phyloP scores from a whole-genome alignment of 2,888 invertebrate species.

The Drosophila recens region DNA sequence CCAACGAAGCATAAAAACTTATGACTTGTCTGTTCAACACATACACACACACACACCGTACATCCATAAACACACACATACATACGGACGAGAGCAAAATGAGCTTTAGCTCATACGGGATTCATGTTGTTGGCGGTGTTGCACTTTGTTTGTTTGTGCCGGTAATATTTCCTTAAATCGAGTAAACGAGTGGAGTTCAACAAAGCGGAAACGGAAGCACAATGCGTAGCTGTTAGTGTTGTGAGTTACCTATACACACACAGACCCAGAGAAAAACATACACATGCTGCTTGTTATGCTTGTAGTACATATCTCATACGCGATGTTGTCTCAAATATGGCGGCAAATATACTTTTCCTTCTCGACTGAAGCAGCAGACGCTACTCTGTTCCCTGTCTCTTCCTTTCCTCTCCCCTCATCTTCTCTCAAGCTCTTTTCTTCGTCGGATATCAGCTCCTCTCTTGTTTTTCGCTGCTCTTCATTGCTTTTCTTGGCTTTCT shows the following conservation, averaged over 20 bases:
- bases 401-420: neutral
- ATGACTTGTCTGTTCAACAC: slow-evolving; percentile 78
- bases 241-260: slow-evolving; percentile 53
- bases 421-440: neutral
- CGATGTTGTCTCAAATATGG: slow-evolving; percentile 82
- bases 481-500: slow-evolving; percentile 48
- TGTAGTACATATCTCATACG: slow-evolving; percentile 53
- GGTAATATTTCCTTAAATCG: slow-evolving; percentile 82
- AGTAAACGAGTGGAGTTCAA: slow-evolving; percentile 82
- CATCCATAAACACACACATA: slow-evolving; percentile 19
- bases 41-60: slow-evolving; percentile 36
- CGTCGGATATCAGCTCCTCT: slow-evolving; percentile 10
- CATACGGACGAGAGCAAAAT: slow-evolving; percentile 26
- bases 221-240: slow-evolving; percentile 71
- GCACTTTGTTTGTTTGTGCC: slow-evolving; percentile 81
- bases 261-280: slow-evolving; percentile 22
- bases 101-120: slow-evolving; percentile 48
- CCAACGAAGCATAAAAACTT: slow-evolving; percentile 79
- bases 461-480: slow-evolving; percentile 19
- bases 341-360: slow-evolving; percentile 75
- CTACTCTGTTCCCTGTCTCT: slow-evolving; percentile 12
- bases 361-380: slow-evolving; percentile 60
- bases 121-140: slow-evolving; percentile 53
- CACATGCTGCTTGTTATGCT: slow-evolving; percentile 8
- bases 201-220: slow-evolving; percentile 82